Evolutionary conservation across 2,888 invertebrate species (phyloP).

Genomic region (Psylliodes chrysocephalus): DNA sequence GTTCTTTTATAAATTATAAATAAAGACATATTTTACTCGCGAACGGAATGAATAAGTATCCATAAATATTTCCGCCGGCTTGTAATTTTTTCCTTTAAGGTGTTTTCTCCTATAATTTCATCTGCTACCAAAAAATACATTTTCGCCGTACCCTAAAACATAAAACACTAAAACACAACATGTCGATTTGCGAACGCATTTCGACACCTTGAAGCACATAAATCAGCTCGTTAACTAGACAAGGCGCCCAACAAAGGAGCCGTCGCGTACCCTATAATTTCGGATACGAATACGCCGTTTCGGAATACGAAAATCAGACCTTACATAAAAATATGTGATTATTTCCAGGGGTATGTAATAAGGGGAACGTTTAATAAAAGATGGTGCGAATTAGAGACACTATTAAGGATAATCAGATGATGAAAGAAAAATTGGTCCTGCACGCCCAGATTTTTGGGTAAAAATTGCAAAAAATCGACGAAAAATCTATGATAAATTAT

Average conservation of each 20-base stretch:
- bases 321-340: conserved; percentile 40
- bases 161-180: not conserved
- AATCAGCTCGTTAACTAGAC: conserved; percentile 62
- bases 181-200: conserved; percentile 20
- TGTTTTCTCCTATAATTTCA: conserved; percentile 5
- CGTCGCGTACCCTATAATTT: conserved; percentile 61
- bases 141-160: not conserved
- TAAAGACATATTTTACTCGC: not conserved
- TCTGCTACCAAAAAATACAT: not conserved
- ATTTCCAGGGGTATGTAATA: conserved; percentile 40
- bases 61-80: not conserved
- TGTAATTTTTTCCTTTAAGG: conserved; percentile 1
- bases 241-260: conserved; percentile 63
- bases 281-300: conserved; percentile 31
- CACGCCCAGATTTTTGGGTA: conserved; percentile 23
- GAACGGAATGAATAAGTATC: not conserved
- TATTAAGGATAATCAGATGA: conserved; percentile 38
- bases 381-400: conserved; percentile 43
- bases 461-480: not conserved
- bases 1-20: no score
- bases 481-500: conserved; percentile 19
- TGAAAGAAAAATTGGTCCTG: conserved; percentile 37
- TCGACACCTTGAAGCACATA: conserved; percentile 45
- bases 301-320: conserved; percentile 31
- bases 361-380: conserved; percentile 31